Evolutionary conservation across 35 echinoderm and acorn worm genomes (phyloP).

Genomic region (Ophioderma brevispina): DNA sequence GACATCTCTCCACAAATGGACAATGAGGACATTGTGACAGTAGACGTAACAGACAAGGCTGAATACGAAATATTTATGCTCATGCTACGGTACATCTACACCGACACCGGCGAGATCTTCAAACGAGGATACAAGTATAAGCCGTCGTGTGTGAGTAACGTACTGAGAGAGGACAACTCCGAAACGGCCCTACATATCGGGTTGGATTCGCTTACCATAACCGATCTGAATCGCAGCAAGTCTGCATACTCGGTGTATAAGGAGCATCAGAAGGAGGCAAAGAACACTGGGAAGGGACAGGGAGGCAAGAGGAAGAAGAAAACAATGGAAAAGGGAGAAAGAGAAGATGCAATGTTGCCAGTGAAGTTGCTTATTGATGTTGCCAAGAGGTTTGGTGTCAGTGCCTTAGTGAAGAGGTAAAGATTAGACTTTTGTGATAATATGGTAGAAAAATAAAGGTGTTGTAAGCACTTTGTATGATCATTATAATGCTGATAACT

Average conservation of each 20-base stretch:
- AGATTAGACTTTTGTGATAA: not conserved
- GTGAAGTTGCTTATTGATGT: slow-evolving; percentile 66
- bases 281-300: slow-evolving; percentile 45
- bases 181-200: not conserved
- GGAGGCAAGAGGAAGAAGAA: slow-evolving; percentile 52
- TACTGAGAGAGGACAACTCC: not conserved
- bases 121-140: slow-evolving; percentile 33
- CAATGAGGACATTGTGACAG: slow-evolving; percentile 8
- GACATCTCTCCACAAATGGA: slow-evolving; percentile 23
- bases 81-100: slow-evolving; percentile 84
- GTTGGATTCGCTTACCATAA: slow-evolving; percentile 39
- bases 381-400: slow-evolving; percentile 92
- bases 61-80: slow-evolving; percentile 46
- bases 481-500: no score
- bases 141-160: not conserved
- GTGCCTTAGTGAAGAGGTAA: slow-evolving; percentile 80
- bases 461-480: no score
- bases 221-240: slow-evolving; percentile 38
- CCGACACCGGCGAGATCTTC: slow-evolving; percentile 78
- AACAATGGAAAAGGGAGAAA: not conserved
- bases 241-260: slow-evolving; percentile 68
- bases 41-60: slow-evolving; percentile 47
- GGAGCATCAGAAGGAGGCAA: slow-evolving; percentile 29
- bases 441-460: no score
- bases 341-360: slow-evolving; percentile 37